These are phyloP conservation scores for Conistra vaccinii DNA, from an alignment of 2,888 invertebrate genomes.

Conservation along the genomic window DNA sequence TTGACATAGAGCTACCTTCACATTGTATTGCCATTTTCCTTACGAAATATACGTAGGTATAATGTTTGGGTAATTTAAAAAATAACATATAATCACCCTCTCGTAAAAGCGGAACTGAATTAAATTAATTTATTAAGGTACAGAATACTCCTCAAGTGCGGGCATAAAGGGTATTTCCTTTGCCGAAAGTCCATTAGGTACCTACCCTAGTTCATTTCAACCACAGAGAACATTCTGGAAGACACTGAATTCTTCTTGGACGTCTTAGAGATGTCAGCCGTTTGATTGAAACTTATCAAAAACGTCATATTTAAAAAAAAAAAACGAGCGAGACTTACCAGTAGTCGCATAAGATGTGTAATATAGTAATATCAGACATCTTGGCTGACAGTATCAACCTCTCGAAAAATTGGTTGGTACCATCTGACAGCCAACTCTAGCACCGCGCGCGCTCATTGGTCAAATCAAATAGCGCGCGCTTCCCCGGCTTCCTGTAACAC, in stretches of 20 bases:
- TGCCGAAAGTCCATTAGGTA: not conserved
- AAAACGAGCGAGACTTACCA: too few species aligned
- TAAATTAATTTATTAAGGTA: slow-evolving; percentile 11
- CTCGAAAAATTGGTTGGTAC: too few species aligned
- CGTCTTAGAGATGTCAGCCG: too few species aligned
- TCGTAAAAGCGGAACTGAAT: not conserved
- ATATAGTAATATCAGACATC: too few species aligned
- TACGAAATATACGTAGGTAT: too few species aligned
- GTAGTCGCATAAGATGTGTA: too few species aligned
- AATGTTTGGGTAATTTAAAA: not conserved
- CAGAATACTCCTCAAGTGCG: not conserved
- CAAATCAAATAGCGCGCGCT: too few species aligned
- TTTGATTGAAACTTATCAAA: not conserved
- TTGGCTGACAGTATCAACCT: too few species aligned
- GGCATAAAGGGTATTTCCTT: not conserved
- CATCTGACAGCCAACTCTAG: too few species aligned
- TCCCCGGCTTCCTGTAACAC: too few species aligned
- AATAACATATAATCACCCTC: not conserved
- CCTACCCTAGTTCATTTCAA: not conserved
- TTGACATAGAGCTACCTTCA: not conserved
- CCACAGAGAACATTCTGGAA: not conserved
- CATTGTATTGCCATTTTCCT: not conserved
- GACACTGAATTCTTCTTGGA: not conserved
- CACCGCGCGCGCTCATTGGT: too few species aligned
- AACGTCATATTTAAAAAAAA: not conserved